Conservation (phyloP, 2,888 invertebrate species). For the Leptopilina myrica region DNA sequence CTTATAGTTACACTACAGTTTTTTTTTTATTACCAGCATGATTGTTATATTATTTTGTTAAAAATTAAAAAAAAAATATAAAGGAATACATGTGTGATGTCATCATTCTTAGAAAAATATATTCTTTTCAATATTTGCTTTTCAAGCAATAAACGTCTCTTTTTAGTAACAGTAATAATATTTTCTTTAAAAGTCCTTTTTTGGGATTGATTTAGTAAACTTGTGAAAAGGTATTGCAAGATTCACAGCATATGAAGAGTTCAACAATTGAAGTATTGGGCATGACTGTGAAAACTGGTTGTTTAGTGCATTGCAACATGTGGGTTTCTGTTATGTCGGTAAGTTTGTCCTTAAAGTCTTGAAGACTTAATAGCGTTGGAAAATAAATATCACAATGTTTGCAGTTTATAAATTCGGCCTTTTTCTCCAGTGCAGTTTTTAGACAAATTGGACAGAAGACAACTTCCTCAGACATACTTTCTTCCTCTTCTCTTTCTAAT, state of each 20-base stretch:
- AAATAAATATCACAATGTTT: constrained; percentile 65
- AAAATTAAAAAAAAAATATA: too few relatives aligned
- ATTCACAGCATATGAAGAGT: constrained; percentile 67
- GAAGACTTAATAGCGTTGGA: constrained; percentile 57
- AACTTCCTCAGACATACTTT: constrained; percentile 61
- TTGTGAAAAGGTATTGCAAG: constrained; percentile 46
- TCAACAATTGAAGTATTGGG: constrained; percentile 61
- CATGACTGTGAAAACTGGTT: constrained; percentile 67
- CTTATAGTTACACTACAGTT: neutral
- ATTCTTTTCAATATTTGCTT: neutral
- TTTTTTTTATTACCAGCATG: too few relatives aligned
- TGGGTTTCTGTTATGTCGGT: constrained; percentile 63
- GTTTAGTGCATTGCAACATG: constrained; percentile 59
- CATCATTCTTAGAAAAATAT: neutral
- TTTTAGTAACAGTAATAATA: too few relatives aligned
- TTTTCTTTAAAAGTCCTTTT: too few relatives aligned
- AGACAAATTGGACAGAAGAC: constrained; percentile 76
- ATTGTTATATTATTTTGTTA: too few relatives aligned
- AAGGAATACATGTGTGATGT: too few relatives aligned
- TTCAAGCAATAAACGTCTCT: neutral
- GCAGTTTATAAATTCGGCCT: constrained; percentile 63
- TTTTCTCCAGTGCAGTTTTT: constrained; percentile 61
- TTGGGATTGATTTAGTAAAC: neutral
- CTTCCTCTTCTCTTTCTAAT: constrained; percentile 67
- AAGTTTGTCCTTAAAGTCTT: constrained; percentile 64